These are phyloP conservation scores for Drosophila longiperda DNA, from an alignment of 2,888 invertebrate genomes.

Conservation along the genomic window DNA sequence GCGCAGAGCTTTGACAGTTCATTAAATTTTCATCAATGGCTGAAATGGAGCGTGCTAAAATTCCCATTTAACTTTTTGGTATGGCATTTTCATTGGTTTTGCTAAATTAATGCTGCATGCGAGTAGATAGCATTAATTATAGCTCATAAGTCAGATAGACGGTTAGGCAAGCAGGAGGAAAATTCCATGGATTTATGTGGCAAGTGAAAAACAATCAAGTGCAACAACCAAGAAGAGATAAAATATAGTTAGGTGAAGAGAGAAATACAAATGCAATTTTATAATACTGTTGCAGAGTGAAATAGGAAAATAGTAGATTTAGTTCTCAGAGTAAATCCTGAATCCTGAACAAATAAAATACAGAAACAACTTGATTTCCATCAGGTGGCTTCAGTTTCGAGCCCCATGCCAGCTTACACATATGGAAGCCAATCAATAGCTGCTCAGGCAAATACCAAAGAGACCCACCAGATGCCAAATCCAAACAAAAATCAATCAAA, in stretches of 20 bases:
- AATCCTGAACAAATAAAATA: neutral
- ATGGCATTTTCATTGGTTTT: conserved; percentile 45
- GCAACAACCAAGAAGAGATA: conserved; percentile 23
- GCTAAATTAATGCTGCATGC: conserved; percentile 60
- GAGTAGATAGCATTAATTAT: conserved; percentile 65
- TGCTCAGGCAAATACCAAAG: conserved; percentile 39
- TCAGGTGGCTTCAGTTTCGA: conserved; percentile 6
- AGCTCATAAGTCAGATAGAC: conserved; percentile 56
- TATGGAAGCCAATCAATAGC: conserved; percentile 44
- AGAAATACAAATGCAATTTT: conserved; percentile 11
- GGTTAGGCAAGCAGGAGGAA: neutral
- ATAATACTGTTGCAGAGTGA: neutral
- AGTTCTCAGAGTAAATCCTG: too few relatives aligned
- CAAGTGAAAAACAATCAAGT: conserved; percentile 41
- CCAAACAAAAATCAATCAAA: conserved; percentile 67
- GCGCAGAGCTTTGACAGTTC: conserved; percentile 65
- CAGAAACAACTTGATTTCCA: conserved; percentile 14
- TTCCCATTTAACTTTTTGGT: conserved; percentile 31
- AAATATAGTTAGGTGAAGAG: conserved; percentile 12
- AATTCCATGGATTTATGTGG: conserved; percentile 27
- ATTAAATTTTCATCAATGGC: conserved; percentile 68
- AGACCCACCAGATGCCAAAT: conserved; percentile 36
- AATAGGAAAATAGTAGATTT: conserved; percentile 11
- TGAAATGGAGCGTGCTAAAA: conserved; percentile 40
- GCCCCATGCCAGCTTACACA: conserved; percentile 26